phyloP scores from a whole-genome alignment of 2,797 vertebrate genomes.

The Danio kyathit region DNA sequence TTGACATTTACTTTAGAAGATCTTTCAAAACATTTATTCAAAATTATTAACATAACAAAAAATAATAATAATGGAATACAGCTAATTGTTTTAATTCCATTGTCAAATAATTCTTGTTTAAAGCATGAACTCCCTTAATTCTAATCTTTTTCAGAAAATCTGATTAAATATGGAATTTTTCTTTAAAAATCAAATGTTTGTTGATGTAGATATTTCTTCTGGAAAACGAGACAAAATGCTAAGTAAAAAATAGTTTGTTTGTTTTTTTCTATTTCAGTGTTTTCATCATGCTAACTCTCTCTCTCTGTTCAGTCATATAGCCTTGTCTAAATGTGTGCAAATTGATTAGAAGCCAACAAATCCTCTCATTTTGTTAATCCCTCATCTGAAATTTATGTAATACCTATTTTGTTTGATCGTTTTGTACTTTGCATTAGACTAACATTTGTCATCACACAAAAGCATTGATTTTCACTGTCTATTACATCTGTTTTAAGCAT shows the following conservation, averaged over 20 bases:
- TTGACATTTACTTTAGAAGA: neutral
- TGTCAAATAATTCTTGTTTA: no score
- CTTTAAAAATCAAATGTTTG: neutral
- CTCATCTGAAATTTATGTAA: neutral
- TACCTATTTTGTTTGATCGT: neutral
- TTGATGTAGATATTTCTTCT: neutral
- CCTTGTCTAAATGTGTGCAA: neutral
- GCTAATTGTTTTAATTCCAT: no score
- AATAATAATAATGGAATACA: no score
- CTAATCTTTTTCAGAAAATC: no score
- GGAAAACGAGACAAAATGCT: neutral
- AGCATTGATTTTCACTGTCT: neutral
- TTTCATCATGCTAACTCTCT: neutral
- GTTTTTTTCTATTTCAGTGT: no score
- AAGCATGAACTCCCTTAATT: no score
- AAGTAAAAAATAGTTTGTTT: neutral
- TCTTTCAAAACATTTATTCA: no score
- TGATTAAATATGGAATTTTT: neutral
- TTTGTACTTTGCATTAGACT: neutral
- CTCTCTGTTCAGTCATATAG: neutral
- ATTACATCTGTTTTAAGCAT: conserved; percentile 28
- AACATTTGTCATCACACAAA: conserved; percentile 6
- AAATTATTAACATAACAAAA: no score
- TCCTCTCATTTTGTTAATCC: neutral
- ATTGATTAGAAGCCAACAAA: neutral